Percentiles rank a stretch among this genome's conserved stretches.
Conservation (phyloP, 2,113 vertebrate species). For the Pelusios castaneus region DNA sequence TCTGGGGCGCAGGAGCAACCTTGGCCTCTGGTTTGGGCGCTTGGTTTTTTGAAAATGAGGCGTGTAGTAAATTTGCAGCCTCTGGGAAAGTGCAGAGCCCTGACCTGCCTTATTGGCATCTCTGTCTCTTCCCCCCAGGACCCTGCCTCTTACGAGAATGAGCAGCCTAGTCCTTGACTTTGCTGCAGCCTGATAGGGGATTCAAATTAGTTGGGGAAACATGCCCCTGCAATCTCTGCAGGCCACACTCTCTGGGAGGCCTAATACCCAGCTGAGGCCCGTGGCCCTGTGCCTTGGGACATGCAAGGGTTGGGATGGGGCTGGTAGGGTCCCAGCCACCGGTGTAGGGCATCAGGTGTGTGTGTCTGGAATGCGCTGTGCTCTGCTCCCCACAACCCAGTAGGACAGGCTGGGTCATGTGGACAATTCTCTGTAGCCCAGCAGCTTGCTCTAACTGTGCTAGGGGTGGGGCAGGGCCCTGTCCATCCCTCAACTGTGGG, state of each 20-base stretch:
- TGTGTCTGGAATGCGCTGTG: not conserved
- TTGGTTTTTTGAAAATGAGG: not conserved
- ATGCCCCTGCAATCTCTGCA: not conserved
- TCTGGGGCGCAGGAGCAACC: not conserved
- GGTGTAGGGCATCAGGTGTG: too few relatives aligned
- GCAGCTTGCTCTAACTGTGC: not conserved
- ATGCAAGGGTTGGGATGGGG: too few relatives aligned
- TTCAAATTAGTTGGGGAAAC: too few relatives aligned
- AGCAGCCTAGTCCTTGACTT: not conserved
- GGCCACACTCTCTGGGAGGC: not conserved
- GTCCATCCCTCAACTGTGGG: not conserved
- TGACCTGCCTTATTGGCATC: accelerated
- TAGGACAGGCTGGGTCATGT: too few relatives aligned
- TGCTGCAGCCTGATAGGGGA: not conserved
- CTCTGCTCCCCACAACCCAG: not conserved
- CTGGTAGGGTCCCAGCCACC: too few relatives aligned
- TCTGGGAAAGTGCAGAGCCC: not conserved
- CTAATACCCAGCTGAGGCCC: not conserved
- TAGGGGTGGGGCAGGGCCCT: not conserved
- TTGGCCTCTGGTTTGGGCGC: not conserved
- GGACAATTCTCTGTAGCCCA: too few relatives aligned
- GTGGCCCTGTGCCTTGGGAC: not conserved
- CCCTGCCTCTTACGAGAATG: too few relatives aligned
- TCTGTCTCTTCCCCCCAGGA: not conserved
- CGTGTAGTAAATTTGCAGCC: not conserved